phyloP scores from a whole-genome alignment of 2,113 vertebrate species.

The Hemiscyllium ocellatum region DNA sequence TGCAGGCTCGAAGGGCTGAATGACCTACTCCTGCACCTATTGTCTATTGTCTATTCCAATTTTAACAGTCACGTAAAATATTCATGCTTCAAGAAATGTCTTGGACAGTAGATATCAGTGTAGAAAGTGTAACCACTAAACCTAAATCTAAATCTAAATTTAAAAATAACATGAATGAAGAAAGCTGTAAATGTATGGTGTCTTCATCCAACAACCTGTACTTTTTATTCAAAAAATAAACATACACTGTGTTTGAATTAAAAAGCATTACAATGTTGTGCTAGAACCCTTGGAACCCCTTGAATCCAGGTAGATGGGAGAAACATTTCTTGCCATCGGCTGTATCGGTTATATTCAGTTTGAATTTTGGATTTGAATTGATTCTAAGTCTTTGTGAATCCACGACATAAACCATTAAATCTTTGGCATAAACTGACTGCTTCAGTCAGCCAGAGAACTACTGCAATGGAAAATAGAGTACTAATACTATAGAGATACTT shows the following conservation, averaged over 20 bases:
- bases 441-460: not conserved
- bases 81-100: not conserved
- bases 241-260: not conserved
- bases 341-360: not conserved
- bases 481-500: not conserved
- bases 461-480: not conserved
- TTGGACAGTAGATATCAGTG: not conserved
- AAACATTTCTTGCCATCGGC: not conserved
- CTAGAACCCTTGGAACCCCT: not conserved
- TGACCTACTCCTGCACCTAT: too few relatives aligned
- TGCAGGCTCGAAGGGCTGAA: too few relatives aligned
- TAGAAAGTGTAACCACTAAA: not conserved
- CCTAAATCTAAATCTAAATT: not conserved
- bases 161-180: not conserved
- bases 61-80: not conserved
- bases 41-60: too few relatives aligned
- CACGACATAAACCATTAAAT: not conserved
- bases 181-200: not conserved
- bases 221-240: not conserved
- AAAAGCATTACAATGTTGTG: not conserved
- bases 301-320: not conserved
- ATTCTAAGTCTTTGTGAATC: not conserved
- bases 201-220: not conserved
- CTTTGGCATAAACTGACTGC: not conserved
- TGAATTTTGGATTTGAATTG: not conserved